phyloP scores from a whole-genome alignment of 2,888 invertebrate genomes.

The Athalia rosae region DNA sequence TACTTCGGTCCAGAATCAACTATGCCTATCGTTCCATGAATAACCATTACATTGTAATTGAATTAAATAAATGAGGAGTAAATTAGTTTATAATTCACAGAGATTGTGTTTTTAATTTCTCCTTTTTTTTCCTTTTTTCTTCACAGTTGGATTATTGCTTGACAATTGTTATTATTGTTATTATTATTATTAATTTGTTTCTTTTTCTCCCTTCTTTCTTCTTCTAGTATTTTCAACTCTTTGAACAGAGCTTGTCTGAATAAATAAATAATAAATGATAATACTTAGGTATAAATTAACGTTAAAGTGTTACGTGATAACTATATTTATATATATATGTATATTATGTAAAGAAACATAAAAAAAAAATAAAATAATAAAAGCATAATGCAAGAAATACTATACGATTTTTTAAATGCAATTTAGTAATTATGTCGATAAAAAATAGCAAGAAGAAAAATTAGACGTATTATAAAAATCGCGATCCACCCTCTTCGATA shows the following conservation, averaged over 20 bases:
- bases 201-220: not conserved
- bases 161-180: slow-evolving; percentile 44
- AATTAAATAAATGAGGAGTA: not conserved
- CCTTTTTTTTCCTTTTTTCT: too few relatives aligned
- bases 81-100: slow-evolving; percentile 32
- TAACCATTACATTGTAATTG: not conserved
- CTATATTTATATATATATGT: slow-evolving; percentile 14
- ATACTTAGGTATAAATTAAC: slow-evolving; percentile 43
- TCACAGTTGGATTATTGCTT: slow-evolving; percentile 61
- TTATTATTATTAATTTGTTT: not conserved
- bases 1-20: too few relatives aligned
- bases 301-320: slow-evolving; percentile 19
- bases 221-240: slow-evolving; percentile 13
- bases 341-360: slow-evolving; percentile 10
- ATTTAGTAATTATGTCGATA: not conserved
- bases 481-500: too few relatives aligned
- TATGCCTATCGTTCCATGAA: too few relatives aligned
- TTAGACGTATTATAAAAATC: not conserved
- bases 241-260: slow-evolving; percentile 39
- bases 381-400: slow-evolving; percentile 43
- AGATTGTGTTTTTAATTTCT: slow-evolving; percentile 55
- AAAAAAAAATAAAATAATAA: not conserved
- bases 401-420: slow-evolving; percentile 15
- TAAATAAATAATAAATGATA: slow-evolving; percentile 44
- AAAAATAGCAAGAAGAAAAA: not conserved